A percentile compares a stretch with the other conserved stretches of the same genome.
Evolutionary conservation across 2,888 invertebrate species (phyloP).

Genomic region (Agapetus fuscipes): DNA sequence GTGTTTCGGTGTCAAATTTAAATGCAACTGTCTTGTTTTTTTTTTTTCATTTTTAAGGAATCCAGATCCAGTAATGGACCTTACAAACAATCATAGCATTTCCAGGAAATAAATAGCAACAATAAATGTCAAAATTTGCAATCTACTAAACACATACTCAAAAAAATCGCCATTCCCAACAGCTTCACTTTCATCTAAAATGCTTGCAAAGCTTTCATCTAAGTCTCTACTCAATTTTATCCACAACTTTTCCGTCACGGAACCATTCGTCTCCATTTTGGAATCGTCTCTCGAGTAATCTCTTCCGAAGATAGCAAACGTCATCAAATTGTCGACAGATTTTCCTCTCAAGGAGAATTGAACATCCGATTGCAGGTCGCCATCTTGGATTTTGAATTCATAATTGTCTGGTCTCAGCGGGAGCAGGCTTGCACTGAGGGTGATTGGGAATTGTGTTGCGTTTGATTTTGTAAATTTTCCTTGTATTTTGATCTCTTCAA

Average conservation of each 20-base stretch:
- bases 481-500: conserved; percentile 25
- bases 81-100: conserved; percentile 10
- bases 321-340: not conserved
- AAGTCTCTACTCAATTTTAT: not conserved
- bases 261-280: not conserved
- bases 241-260: too few species aligned
- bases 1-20: too few species aligned
- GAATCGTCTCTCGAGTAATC: conserved; percentile 7
- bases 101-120: conserved; percentile 15
- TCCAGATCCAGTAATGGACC: too few species aligned
- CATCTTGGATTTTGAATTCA: conserved; percentile 1
- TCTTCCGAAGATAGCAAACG: conserved; percentile 10
- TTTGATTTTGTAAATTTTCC: conserved; percentile 29
- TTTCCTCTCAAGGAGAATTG: not conserved
- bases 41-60: not conserved
- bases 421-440: conserved; percentile 23
- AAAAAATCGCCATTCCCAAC: not conserved
- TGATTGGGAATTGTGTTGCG: conserved; percentile 26
- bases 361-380: not conserved
- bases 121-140: conserved; percentile 13
- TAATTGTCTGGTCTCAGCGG: conserved; percentile 8
- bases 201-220: not conserved
- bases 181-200: not conserved
- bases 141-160: conserved; percentile 8
- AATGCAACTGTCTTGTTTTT: too few species aligned